phyloP scores from a whole-genome alignment of 2,113 vertebrate species.

The Xiphophorus couchianus region DNA sequence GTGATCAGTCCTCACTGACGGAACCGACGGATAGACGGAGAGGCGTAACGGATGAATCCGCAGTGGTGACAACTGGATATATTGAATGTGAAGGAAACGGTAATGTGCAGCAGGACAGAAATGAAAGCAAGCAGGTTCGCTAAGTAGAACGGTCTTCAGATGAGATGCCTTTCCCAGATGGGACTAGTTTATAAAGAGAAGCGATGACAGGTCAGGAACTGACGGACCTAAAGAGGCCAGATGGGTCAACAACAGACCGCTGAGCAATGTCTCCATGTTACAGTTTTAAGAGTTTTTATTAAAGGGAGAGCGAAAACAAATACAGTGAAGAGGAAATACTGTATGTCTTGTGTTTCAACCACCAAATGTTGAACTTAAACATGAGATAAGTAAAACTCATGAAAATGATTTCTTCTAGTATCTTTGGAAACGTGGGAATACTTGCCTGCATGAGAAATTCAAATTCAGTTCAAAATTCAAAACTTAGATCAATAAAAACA shows the following conservation, averaged over 20 bases:
- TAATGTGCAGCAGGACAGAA: background rate
- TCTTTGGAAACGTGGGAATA: background rate
- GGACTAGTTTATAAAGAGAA: slow-evolving; percentile 24
- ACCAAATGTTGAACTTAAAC: background rate
- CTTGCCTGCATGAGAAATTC: too few species aligned
- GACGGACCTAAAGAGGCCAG: slow-evolving; percentile 3
- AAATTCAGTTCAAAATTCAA: too few species aligned
- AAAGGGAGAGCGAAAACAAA: background rate
- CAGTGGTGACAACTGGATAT: background rate
- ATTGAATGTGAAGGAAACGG: background rate
- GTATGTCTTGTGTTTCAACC: background rate
- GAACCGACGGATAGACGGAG: background rate
- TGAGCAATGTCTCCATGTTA: background rate
- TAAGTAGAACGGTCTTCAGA: slow-evolving; percentile 1
- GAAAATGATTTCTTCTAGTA: background rate
- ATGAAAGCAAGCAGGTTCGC: background rate
- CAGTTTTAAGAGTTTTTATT: background rate
- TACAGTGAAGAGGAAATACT: background rate
- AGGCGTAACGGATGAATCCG: slow-evolving; percentile 3
- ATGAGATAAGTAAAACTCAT: background rate
- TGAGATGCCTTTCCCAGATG: slow-evolving; percentile 19
- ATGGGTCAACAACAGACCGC: background rate
- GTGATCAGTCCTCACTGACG: background rate
- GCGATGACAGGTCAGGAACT: slow-evolving; percentile 26
- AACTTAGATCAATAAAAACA: too few species aligned